Conservation (phyloP, 2,113 vertebrate species). For the Trachemys scripta region DNA sequence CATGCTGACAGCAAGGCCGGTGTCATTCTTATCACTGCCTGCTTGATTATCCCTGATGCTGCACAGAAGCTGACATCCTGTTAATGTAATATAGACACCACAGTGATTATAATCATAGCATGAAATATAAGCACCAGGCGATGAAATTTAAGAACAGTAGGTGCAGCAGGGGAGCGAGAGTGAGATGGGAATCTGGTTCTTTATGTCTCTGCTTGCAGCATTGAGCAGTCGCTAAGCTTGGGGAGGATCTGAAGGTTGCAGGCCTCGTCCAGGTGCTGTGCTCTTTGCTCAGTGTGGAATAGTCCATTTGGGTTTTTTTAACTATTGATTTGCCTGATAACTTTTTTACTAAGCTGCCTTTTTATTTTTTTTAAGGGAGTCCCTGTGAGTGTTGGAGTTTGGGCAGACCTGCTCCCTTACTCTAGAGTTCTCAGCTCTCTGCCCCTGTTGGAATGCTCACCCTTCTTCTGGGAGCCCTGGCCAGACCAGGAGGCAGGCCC, state of each 20-base stretch:
- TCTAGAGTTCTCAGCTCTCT: neutral
- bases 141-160: conserved; percentile 63
- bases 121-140: conserved; percentile 63
- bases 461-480: neutral
- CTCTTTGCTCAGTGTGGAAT: neutral
- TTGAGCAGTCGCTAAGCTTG: neutral
- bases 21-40: conserved; percentile 12
- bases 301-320: accelerated
- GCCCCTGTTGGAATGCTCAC: neutral
- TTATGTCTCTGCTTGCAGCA: neutral
- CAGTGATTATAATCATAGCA: conserved; percentile 40
- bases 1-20: neutral
- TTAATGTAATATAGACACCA: conserved; percentile 47
- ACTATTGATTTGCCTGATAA: neutral
- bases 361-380: accelerated
- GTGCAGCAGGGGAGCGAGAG: neutral
- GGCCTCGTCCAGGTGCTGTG: neutral
- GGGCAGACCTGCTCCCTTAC: neutral
- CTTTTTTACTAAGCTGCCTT: neutral
- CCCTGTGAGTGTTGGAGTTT: neutral
- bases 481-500: neutral
- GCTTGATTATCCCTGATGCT: conserved; percentile 63
- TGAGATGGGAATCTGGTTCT: conserved; percentile 27
- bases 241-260: neutral
- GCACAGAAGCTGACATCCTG: conserved; percentile 41